These are phyloP conservation scores for Calliscelio sp. DNA, from an alignment of 2,888 invertebrate genomes.

Conservation along the genomic window DNA sequence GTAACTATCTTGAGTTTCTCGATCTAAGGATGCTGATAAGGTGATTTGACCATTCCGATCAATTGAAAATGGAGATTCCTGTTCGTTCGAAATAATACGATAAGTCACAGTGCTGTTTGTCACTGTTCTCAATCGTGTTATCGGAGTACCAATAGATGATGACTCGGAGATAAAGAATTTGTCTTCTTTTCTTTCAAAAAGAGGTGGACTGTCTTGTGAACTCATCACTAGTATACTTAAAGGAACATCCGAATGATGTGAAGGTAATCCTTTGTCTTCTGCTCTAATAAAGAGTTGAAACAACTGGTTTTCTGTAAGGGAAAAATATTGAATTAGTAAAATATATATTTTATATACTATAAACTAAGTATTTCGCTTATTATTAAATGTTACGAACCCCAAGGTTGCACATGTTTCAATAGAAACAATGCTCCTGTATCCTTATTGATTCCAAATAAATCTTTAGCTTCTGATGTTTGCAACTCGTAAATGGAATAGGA, in stretches of 20 bases:
- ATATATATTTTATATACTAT: too few relatives aligned
- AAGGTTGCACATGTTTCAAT: constrained; percentile 88
- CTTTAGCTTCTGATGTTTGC: constrained; percentile 87
- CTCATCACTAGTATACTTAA: constrained; percentile 93
- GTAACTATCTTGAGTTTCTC: constrained; percentile 90
- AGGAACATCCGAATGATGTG: constrained; percentile 93
- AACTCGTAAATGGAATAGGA: constrained; percentile 93
- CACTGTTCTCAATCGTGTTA: constrained; percentile 90
- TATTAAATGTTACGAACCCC: too few relatives aligned
- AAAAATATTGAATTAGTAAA: too few relatives aligned
- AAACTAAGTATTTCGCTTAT: too few relatives aligned
- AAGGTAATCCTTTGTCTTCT: constrained; percentile 91
- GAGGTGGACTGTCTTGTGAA: constrained; percentile 90
- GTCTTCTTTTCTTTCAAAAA: constrained; percentile 91
- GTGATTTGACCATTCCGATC: constrained; percentile 92
- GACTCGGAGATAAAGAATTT: constrained; percentile 94
- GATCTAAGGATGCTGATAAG: constrained; percentile 91
- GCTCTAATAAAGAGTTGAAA: constrained; percentile 97
- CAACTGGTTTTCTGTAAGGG: constrained; percentile 89
- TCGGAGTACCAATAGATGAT: constrained; percentile 89
- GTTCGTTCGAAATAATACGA: constrained; percentile 88
- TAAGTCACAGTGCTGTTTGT: constrained; percentile 88
- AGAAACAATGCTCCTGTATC: constrained; percentile 91
- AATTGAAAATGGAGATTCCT: constrained; percentile 89
- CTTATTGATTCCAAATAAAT: constrained; percentile 91